Conservation (phyloP, 2,113 vertebrate genomes). For the Nestor notabilis region DNA sequence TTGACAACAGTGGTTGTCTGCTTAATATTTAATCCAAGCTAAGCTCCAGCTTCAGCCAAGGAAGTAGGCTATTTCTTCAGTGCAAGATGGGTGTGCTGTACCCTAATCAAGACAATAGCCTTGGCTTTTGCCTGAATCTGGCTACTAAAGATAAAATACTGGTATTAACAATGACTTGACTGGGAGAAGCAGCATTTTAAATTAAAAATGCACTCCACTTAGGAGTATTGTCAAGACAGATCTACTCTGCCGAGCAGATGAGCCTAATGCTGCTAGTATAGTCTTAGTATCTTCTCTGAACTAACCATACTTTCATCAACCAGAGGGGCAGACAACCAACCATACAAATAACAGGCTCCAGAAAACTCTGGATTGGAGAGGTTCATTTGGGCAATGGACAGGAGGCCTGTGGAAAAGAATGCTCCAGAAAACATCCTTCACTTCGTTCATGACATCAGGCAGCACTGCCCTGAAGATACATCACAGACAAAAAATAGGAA, state of each 20-base stretch:
- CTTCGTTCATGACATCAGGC: background rate
- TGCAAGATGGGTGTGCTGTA: background rate
- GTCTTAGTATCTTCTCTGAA: background rate
- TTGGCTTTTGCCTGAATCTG: background rate
- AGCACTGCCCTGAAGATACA: background rate
- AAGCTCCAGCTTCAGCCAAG: background rate
- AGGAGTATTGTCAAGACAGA: background rate
- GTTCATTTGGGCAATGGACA: background rate
- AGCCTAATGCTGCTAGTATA: background rate
- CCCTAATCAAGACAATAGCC: background rate
- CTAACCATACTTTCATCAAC: background rate
- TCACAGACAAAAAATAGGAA: background rate
- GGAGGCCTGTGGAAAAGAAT: background rate
- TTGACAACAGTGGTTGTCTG: background rate
- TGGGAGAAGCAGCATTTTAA: background rate
- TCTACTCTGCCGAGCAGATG: background rate
- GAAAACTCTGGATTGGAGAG: background rate
- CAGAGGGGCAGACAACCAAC: background rate
- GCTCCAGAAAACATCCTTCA: background rate
- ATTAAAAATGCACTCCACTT: background rate
- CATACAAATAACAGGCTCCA: background rate
- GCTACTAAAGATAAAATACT: background rate
- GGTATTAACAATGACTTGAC: background rate
- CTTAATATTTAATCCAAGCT: background rate
- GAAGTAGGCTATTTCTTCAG: background rate